A percentile compares a stretch with the other conserved stretches of the same genome.
phyloP scores from a whole-genome alignment of 2,113 vertebrate species.

The Urocitellus parryii region DNA sequence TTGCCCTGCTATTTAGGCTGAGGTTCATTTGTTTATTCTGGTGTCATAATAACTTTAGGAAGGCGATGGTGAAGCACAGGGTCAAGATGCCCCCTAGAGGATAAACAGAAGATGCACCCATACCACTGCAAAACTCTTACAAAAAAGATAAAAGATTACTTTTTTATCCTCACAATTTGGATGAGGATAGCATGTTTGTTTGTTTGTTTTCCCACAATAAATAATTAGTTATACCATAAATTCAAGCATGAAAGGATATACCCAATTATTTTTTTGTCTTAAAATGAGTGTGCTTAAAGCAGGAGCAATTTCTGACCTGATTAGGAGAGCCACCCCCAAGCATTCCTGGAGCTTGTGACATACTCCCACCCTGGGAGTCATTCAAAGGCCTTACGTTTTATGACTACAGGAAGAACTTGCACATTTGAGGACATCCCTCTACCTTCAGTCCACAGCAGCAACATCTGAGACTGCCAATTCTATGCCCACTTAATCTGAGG shows the following conservation, averaged over 20 bases:
- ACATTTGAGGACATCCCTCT: not conserved
- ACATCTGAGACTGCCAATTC: not conserved
- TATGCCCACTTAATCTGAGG: not conserved
- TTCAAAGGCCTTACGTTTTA: not conserved
- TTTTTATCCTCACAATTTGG: not conserved
- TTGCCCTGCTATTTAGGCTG: not conserved
- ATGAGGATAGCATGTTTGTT: not conserved
- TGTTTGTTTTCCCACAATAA: not conserved
- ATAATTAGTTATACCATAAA: not conserved
- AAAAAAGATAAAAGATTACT: not conserved
- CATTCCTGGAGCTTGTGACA: not conserved
- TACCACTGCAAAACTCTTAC: not conserved
- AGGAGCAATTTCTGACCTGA: not conserved
- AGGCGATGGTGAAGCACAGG: not conserved
- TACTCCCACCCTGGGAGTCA: not conserved
- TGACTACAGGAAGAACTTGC: not conserved
- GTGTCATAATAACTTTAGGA: not conserved
- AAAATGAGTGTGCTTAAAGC: not conserved
- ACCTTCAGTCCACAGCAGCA: not conserved
- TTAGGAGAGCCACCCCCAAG: not conserved
- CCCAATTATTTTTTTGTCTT: not conserved
- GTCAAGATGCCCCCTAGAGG: not conserved
- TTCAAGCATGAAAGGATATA: not conserved
- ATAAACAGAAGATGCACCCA: not conserved
- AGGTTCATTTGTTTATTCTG: not conserved